Conservation (phyloP, 2,888 invertebrate genomes). For the Hypomecis punctinalis region DNA sequence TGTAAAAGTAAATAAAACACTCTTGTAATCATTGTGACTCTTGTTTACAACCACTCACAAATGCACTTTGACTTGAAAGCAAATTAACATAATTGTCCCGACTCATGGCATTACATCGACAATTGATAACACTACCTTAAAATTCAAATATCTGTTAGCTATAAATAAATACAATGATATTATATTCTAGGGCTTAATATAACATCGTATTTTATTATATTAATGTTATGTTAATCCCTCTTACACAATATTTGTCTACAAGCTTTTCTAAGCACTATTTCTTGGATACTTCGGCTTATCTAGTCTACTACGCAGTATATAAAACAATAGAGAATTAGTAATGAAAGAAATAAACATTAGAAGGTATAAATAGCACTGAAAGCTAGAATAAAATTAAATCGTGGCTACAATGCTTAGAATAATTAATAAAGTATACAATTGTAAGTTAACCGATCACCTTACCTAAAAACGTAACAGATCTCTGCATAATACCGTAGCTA, state of each 20-base stretch:
- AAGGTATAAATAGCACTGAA: constrained; percentile 20
- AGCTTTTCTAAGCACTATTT: constrained; percentile 27
- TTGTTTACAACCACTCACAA: constrained; percentile 83
- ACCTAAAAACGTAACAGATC: constrained; percentile 41
- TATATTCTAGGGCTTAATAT: constrained; percentile 31
- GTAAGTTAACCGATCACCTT: constrained; percentile 40
- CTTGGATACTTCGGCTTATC: constrained; percentile 20
- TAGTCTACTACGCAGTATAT: constrained; percentile 9
- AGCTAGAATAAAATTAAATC: constrained; percentile 20
- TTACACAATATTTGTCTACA: constrained; percentile 33
- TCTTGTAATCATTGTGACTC: constrained; percentile 72
- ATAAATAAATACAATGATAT: constrained; percentile 69
- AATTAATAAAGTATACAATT: constrained; percentile 25
- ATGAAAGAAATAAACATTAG: constrained; percentile 14
- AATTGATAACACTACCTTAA: constrained; percentile 35
- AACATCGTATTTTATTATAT: constrained; percentile 24
- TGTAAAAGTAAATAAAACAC: constrained; percentile 60
- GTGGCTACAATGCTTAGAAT: constrained; percentile 22
- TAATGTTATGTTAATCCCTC: constrained; percentile 32
- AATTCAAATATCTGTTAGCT: constrained; percentile 60
- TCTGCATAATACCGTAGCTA: constrained; percentile 28
- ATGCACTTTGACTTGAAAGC: constrained; percentile 80
- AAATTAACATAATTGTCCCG: constrained; percentile 74
- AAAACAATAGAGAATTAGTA: constrained; percentile 15
- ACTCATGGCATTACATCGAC: constrained; percentile 77